Percentiles rank a stretch among this genome's conserved stretches.
Evolutionary conservation across 2,888 invertebrate genomes (phyloP).

Genomic region (Aporophyla nigra): DNA sequence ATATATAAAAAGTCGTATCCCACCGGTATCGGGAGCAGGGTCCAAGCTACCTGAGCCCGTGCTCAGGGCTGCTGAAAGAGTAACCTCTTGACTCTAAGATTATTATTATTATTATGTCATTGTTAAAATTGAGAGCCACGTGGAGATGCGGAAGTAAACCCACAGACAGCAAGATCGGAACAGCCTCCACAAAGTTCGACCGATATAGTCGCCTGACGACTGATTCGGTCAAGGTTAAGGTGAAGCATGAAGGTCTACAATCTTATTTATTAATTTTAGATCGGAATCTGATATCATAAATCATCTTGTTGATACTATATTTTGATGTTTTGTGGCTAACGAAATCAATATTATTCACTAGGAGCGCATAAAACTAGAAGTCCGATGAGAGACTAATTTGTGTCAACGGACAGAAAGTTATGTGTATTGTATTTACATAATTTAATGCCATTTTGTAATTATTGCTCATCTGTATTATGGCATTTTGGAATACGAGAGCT

Average conservation of each 20-base stretch:
- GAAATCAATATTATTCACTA: background rate
- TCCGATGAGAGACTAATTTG: background rate
- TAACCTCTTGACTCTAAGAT: too few species aligned
- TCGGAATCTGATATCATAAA: conserved; percentile 25
- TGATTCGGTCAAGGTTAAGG: conserved; percentile 35
- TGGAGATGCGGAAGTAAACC: background rate
- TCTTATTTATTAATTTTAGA: conserved; percentile 16
- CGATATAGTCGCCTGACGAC: conserved; percentile 19
- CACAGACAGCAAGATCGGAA: background rate
- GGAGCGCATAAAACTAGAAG: background rate
- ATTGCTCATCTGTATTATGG: too few species aligned
- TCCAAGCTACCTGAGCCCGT: too few species aligned
- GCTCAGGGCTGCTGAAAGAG: too few species aligned
- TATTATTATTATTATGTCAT: background rate
- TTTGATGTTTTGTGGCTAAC: background rate
- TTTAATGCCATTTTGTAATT: background rate
- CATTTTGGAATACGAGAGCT: background rate
- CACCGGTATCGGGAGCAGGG: too few species aligned
- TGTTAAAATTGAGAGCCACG: background rate
- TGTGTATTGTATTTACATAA: background rate
- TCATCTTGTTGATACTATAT: background rate
- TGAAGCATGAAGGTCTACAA: conserved; percentile 23
- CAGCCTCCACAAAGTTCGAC: conserved; percentile 18
- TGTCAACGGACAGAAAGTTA: background rate
- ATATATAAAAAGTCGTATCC: too few species aligned